Percentiles rank a stretch among this genome's conserved stretches.
These are phyloP conservation scores for Garrulus glandarius DNA, from an alignment of 2,797 vertebrate species.

Conservation along the genomic window DNA sequence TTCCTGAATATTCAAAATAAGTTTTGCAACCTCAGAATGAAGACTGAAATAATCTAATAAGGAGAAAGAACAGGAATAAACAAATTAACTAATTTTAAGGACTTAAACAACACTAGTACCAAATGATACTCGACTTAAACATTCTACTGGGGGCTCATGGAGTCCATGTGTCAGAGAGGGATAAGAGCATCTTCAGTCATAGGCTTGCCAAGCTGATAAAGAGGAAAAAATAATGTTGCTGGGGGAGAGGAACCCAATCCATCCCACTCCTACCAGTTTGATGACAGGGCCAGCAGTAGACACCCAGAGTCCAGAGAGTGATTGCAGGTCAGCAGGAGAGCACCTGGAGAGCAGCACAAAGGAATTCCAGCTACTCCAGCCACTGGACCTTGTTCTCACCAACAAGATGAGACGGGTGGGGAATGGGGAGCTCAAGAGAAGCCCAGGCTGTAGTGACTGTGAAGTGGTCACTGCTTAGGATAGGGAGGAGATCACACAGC, in stretches of 20 bases:
- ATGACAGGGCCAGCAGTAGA: neutral
- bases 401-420: neutral
- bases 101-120: neutral
- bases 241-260: rapidly evolving
- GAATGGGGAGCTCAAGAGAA: neutral
- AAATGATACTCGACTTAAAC: neutral
- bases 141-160: neutral
- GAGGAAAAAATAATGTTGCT: neutral
- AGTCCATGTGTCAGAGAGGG: neutral
- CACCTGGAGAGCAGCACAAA: neutral
- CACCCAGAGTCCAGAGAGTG: neutral
- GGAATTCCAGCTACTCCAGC: neutral
- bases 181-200: neutral
- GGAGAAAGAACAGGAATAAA: neutral
- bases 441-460: neutral
- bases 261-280: neutral
- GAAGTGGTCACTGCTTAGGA: neutral
- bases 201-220: neutral
- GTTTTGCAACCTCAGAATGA: neutral
- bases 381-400: neutral
- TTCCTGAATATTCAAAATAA: neutral
- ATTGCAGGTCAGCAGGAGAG: neutral
- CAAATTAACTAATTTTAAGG: neutral
- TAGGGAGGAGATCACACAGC: neutral
- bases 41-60: neutral